Percentiles rank a stretch among this genome's conserved stretches.
These are phyloP conservation scores for Ophonus ardosiacus DNA, from an alignment of 2,888 invertebrate species.

Conservation along the genomic window DNA sequence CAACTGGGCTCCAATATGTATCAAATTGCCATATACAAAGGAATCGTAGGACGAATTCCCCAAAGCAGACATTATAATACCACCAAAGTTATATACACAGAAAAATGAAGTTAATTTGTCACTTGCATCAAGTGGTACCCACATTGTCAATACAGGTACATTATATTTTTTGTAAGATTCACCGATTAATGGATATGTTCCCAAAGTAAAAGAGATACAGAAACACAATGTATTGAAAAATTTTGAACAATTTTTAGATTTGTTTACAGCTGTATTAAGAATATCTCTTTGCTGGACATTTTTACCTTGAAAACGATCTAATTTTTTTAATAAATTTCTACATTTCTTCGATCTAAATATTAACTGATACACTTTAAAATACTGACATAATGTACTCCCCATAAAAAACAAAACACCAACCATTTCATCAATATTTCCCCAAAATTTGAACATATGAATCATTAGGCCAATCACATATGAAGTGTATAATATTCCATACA, in stretches of 20 bases:
- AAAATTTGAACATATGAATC: conserved; percentile 62
- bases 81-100: conserved; percentile 75
- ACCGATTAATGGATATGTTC: conserved; percentile 67
- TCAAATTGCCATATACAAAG: conserved; percentile 75
- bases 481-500: conserved; percentile 65
- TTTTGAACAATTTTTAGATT: too few relatives aligned
- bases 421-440: conserved; percentile 64
- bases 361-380: conserved; percentile 57
- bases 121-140: conserved; percentile 76
- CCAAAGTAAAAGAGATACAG: conserved; percentile 64
- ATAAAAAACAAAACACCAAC: conserved; percentile 51
- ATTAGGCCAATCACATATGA: conserved; percentile 51
- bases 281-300: not conserved
- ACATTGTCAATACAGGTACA: conserved; percentile 65
- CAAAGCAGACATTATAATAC: conserved; percentile 74
- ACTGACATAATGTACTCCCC: conserved; percentile 12
- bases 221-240: conserved; percentile 12
- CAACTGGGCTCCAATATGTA: conserved; percentile 76
- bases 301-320: conserved; percentile 39
- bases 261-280: not conserved
- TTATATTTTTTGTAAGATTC: conserved; percentile 58
- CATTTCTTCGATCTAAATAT: conserved; percentile 1
- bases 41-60: conserved; percentile 77
- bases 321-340: conserved; percentile 16
- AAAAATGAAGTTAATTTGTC: conserved; percentile 74